Base-by-base conservation (phyloP, 2,797 vertebrate species). In the Prunella strophiata region DNA sequence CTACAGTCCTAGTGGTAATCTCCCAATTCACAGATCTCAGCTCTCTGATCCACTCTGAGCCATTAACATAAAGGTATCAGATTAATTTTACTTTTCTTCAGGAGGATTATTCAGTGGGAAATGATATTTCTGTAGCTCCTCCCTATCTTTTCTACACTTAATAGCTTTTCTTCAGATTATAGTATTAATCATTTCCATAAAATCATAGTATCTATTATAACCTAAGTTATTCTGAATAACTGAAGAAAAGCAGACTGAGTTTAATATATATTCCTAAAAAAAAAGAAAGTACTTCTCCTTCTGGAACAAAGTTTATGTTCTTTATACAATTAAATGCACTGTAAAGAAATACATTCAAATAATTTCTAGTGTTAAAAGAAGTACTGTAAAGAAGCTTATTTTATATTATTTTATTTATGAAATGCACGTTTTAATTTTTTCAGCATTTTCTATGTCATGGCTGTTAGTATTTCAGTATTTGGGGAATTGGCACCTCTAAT, bases 41-140 rank as follows among this genome's bases (percentile, higher is more conserved):
- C 71, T 80, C 66, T 93, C 45, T 80, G 26, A 76, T 83, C 47
- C 21, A 55, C 15, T 61, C 23, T 50, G 18, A 87, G 38, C 7
- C 23, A 51, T 75, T 91, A 77, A 57, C 21, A 71, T 48, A 70
- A 84, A 86, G 18, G 76, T 85, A 75, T 76, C 48, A 91, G 67
- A 80, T 85, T 57, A 72, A 88, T 82, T 94, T 88, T 91, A 71
- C n/a, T 75, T 91, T 90, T 65, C 32, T 94, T 84, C 42, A 58
- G 36, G 48, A 84, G 36, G 38, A 88, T 83, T 92, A 61, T 83
- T 94, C 67, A 89, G 63, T 70, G 29, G 55, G 45, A 94, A 96
- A 86, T 80, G 16, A 62, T 16, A 86, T 86, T 86, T 83, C 55
- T 86, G 45, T 85, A 81, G 59, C 47, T 89, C 57, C 57, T 78